These are phyloP conservation scores for Sturnira hondurensis DNA, from an alignment of 2,113 vertebrate genomes.

Conservation along the genomic window DNA sequence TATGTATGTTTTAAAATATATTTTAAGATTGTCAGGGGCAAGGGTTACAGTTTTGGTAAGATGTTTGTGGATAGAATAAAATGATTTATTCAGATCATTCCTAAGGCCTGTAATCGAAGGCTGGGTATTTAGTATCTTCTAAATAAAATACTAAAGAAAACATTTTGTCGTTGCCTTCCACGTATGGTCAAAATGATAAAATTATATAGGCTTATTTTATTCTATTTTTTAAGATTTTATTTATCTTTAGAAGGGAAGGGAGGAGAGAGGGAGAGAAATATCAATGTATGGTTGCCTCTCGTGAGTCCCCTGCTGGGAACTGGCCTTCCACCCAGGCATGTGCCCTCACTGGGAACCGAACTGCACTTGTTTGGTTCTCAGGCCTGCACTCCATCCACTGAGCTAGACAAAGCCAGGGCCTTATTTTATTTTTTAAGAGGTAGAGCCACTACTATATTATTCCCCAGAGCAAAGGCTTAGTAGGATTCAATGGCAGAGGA, in stretches of 20 bases:
- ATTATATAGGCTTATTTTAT: not conserved
- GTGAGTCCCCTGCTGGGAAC: no score
- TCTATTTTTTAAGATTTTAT: slow-evolving; percentile 1
- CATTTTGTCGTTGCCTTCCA: not conserved
- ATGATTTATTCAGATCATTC: not conserved
- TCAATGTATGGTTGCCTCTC: no score
- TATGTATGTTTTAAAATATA: not conserved
- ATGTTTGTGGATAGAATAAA: not conserved
- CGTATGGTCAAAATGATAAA: not conserved
- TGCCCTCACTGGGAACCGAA: no score
- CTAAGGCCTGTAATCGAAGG: not conserved
- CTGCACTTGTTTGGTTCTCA: no score
- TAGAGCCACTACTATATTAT: not conserved
- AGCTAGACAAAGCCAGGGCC: no score
- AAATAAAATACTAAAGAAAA: not conserved
- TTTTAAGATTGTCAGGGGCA: not conserved
- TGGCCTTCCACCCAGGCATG: no score
- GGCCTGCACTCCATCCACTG: no score
- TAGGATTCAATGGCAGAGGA: not conserved
- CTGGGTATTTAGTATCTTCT: not conserved
- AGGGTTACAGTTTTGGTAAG: not conserved
- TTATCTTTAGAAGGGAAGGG: no score
- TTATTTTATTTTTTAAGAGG: not conserved
- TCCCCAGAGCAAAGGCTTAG: not conserved
- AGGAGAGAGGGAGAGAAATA: no score